Evolutionary conservation across 2,797 vertebrate genomes (phyloP), one percentile per base, ranked within the genome.

Genomic region (Paguma larvata): DNA sequence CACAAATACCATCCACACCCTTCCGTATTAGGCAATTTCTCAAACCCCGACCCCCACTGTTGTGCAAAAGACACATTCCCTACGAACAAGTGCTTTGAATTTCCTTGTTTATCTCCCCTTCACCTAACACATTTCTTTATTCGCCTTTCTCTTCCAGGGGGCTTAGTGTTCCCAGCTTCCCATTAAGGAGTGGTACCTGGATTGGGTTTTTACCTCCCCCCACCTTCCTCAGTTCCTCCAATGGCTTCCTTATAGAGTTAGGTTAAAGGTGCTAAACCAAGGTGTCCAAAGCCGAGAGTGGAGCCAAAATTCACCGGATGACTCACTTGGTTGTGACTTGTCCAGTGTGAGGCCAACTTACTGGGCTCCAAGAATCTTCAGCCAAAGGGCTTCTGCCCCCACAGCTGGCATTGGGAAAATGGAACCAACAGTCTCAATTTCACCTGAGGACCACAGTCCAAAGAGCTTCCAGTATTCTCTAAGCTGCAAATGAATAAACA

Each of bases 1-100:
- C 51, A 89, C 23, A 93, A 63, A 93, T 80, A 23, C 11, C 44
- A 87, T 32, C 18, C 62, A 86, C 14, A 67, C 14, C 51, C 46
- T 94, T 87, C 72, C 46, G n/a, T 77, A 51, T 79, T 82, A 87
- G 51, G 65, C 59, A 72, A n/a, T 85, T 77, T 90, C 85, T 94
- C 41, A 70, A 95, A 72, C 44, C n/a, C 38, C 30, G 32, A 72
- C 14, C 19, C 14, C 38, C 44, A 67, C 10, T 53, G 41, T 63
- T 34, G n/a, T 32, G 67, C 56, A 92, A 46, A 38, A 82, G 41
- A 32, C 0, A 30, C 6, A 15, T 85, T 84, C 23, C n/a, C 67
- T 62, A 65, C 11, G 6, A 51, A 41, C 53, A 89, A 95, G 62
- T 34, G 53, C 12, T 84, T 59, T 73, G 68, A 68, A 72, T 85